Percentiles rank a stretch among this genome's conserved stretches.
Conservation (phyloP, 2,888 invertebrate genomes). For the Drosophila colorata region DNA sequence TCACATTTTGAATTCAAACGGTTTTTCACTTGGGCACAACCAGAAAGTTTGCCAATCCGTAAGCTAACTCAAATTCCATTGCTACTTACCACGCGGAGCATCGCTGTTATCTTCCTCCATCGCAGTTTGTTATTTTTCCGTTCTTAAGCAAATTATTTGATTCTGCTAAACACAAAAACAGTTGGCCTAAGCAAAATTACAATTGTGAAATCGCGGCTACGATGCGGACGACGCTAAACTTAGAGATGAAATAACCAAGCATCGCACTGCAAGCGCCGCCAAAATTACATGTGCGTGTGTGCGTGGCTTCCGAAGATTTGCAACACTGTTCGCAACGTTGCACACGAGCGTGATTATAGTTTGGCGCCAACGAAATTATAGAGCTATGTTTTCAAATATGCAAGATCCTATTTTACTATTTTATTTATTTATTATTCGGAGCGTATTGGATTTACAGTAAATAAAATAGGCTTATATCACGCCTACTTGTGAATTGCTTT, state of each 20-base stretch:
- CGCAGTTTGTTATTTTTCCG: background rate
- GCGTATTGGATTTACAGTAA: background rate
- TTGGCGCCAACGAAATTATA: conserved; percentile 11
- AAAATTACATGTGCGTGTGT: conserved; percentile 47
- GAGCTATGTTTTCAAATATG: background rate
- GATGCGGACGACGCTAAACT: conserved; percentile 34
- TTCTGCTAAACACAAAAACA: background rate
- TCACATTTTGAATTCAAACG: conserved; percentile 59
- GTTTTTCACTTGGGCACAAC: conserved; percentile 9
- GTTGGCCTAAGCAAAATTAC: background rate
- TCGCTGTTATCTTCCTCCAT: conserved; percentile 48
- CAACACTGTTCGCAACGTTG: conserved; percentile 26
- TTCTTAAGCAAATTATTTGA: background rate
- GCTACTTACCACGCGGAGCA: conserved; percentile 47
- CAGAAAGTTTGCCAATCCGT: background rate
- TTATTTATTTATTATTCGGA: background rate
- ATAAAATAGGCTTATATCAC: too few species aligned
- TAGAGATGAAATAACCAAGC: conserved; percentile 51
- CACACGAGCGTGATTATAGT: background rate
- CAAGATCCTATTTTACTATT: background rate
- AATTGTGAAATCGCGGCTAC: background rate
- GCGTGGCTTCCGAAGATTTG: conserved; percentile 1
- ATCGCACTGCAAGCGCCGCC: conserved; percentile 30
- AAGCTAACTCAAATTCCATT: background rate
- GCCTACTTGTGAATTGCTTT: too few species aligned